These are phyloP conservation scores for Dendrocincla tyrannina DNA, from an alignment of 2,797 vertebrate genomes.

Conservation along the genomic window DNA sequence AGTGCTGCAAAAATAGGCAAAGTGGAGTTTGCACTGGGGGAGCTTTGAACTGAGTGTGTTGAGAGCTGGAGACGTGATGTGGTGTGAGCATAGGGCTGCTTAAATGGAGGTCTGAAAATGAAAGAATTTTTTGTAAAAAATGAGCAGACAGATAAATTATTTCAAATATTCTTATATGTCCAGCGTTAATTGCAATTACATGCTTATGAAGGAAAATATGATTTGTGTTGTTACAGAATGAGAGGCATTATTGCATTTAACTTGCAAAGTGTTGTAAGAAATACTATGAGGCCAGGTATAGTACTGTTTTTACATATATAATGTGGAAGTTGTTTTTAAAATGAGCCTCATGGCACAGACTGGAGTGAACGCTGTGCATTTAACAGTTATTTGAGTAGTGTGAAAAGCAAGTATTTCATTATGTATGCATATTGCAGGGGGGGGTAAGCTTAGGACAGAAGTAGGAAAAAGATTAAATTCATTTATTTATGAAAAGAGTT, in stretches of 20 bases:
- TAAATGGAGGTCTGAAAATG: background rate
- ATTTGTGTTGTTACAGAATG: background rate
- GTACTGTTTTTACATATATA: background rate
- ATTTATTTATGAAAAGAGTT: constrained; percentile 73
- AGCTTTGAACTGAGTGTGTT: fast-evolving
- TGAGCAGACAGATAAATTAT: background rate
- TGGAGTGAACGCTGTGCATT: background rate
- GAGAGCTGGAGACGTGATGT: background rate
- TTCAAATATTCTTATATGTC: background rate
- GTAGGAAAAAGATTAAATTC: constrained; percentile 72
- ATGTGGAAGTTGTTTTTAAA: background rate
- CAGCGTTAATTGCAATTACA: background rate
- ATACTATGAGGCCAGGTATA: background rate
- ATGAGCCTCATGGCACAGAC: background rate
- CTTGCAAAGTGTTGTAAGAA: background rate
- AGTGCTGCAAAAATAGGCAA: background rate
- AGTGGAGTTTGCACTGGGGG: background rate
- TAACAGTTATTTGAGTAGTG: constrained; percentile 53
- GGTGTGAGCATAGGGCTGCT: background rate
- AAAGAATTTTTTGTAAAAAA: background rate
- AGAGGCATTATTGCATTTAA: background rate
- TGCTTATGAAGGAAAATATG: background rate
- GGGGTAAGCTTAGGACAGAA: constrained; percentile 46
- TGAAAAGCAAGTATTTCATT: constrained; percentile 52
- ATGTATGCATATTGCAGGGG: background rate